Conservation (phyloP, 2,888 invertebrate species). For the Allolobophora icterica region DNA sequence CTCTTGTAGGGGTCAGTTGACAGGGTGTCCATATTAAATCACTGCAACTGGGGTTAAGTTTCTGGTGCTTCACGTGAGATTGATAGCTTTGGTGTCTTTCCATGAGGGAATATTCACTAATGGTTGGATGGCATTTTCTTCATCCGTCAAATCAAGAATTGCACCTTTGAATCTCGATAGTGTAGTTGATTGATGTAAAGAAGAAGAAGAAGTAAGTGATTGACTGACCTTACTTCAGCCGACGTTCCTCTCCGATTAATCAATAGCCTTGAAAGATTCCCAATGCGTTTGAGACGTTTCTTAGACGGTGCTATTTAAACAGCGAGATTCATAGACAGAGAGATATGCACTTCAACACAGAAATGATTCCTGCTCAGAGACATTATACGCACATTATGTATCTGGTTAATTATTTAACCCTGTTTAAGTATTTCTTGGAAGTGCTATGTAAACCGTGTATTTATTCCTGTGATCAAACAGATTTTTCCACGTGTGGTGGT, state of each 20-base stretch:
- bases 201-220: too few species aligned
- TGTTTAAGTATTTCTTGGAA: background rate
- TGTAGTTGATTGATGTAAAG: too few species aligned
- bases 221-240: background rate
- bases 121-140: too few species aligned
- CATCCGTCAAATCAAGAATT: too few species aligned
- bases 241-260: background rate
- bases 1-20: too few species aligned
- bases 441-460: background rate
- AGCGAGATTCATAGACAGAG: background rate
- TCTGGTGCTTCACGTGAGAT: too few species aligned
- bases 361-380: background rate
- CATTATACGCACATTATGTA: background rate
- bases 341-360: background rate
- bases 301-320: background rate
- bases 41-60: too few species aligned
- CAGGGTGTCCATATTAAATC: too few species aligned
- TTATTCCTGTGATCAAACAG: background rate
- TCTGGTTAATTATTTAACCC: background rate
- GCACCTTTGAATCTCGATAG: too few species aligned
- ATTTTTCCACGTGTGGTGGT: background rate
- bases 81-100: too few species aligned
- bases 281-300: background rate
- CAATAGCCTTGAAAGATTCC: background rate
- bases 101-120: too few species aligned